A percentile compares a stretch with the other conserved stretches of the same genome.
Conservation (phyloP, 2,113 vertebrate genomes). For the Propithecus coquereli region DNA sequence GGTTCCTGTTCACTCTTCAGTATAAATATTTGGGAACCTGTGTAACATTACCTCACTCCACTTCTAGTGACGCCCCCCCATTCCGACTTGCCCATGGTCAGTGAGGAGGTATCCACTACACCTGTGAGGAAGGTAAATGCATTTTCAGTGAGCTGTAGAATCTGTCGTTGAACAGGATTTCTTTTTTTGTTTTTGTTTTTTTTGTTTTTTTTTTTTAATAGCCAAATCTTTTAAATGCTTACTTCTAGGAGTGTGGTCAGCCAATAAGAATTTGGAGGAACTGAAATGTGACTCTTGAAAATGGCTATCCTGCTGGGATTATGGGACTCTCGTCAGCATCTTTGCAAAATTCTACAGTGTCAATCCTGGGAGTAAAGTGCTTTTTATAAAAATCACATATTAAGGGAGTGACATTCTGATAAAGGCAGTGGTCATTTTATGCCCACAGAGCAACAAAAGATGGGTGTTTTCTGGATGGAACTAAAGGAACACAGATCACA, state of each 20-base stretch:
- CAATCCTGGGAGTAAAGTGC: not conserved
- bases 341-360: not conserved
- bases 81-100: not conserved
- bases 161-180: not conserved
- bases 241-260: not conserved
- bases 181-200: too few species aligned
- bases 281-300: not conserved
- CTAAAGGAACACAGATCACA: not conserved
- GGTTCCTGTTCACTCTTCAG: too few species aligned
- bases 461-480: not conserved
- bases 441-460: not conserved
- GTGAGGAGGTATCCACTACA: fast-evolving
- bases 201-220: not conserved
- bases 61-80: not conserved
- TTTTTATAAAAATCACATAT: not conserved
- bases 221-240: not conserved
- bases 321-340: not conserved
- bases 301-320: not conserved
- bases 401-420: not conserved
- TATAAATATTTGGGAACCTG: not conserved
- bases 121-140: not conserved
- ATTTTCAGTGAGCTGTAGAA: not conserved
- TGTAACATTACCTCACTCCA: not conserved
- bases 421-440: not conserved
- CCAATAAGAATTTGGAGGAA: not conserved